Evolutionary conservation across 2,113 vertebrate genomes (phyloP).

Genomic region (Loxodonta africana): DNA sequence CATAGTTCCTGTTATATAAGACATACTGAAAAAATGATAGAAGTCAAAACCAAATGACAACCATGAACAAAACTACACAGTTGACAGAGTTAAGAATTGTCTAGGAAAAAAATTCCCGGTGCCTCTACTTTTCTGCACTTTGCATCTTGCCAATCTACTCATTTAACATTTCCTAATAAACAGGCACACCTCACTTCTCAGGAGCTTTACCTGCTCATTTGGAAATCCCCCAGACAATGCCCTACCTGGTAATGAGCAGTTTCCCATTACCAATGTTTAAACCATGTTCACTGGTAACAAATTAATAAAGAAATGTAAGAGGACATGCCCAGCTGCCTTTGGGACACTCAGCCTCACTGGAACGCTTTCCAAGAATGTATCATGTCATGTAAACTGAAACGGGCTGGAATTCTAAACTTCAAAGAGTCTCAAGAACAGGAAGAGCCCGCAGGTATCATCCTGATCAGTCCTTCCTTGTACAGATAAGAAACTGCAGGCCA

Average conservation of each 20-base stretch:
- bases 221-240: background rate
- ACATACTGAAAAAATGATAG: background rate
- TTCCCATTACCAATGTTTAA: background rate
- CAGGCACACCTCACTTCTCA: background rate
- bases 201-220: background rate
- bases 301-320: background rate
- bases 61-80: background rate
- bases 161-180: constrained; percentile 14
- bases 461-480: background rate
- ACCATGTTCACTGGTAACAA: background rate
- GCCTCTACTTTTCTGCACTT: background rate
- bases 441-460: background rate
- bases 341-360: background rate
- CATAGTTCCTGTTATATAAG: background rate
- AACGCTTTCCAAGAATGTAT: background rate
- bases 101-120: background rate
- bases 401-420: background rate
- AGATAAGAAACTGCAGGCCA: background rate
- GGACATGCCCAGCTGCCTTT: background rate
- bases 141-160: background rate
- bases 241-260: background rate
- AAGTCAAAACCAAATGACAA: background rate
- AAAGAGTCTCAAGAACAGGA: background rate
- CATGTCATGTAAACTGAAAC: background rate
- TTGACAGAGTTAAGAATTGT: background rate